Evolutionary conservation across 2,113 vertebrate genomes (phyloP).

Genomic region (Megatriorchis doriae): DNA sequence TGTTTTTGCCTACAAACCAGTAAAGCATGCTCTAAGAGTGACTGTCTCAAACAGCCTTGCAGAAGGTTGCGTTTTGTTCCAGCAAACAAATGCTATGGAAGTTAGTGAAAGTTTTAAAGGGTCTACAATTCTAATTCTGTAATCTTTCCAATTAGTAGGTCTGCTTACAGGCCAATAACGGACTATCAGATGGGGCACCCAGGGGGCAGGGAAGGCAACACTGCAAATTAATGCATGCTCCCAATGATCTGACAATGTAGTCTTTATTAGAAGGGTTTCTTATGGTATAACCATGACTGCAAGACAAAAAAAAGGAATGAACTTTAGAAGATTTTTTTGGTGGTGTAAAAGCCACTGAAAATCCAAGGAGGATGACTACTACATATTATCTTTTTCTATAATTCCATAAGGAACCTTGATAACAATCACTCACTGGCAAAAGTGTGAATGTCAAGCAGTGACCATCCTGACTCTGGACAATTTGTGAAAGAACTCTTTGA

Average conservation of each 20-base stretch:
- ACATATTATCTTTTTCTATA: background rate
- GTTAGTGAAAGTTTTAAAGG: background rate
- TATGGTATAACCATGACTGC: background rate
- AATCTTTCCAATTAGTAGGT: background rate
- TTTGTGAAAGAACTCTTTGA: background rate
- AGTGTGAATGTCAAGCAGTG: background rate
- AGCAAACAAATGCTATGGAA: background rate
- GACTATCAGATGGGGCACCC: background rate
- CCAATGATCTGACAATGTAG: rapidly evolving
- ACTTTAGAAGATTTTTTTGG: background rate
- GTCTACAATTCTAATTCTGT: background rate
- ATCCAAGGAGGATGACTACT: background rate
- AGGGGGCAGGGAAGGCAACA: background rate
- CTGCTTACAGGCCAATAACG: background rate
- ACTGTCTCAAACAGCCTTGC: background rate
- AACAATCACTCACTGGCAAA: background rate
- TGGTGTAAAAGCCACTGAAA: background rate
- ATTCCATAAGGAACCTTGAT: background rate
- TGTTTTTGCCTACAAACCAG: background rate
- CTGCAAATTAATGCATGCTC: background rate
- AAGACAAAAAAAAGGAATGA: background rate
- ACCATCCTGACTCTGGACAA: background rate
- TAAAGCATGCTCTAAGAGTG: background rate
- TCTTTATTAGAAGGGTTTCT: background rate
- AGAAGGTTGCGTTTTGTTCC: background rate